These are phyloP conservation scores for Myrmecobius fasciatus DNA, from an alignment of 2,113 vertebrate genomes.

Conservation along the genomic window DNA sequence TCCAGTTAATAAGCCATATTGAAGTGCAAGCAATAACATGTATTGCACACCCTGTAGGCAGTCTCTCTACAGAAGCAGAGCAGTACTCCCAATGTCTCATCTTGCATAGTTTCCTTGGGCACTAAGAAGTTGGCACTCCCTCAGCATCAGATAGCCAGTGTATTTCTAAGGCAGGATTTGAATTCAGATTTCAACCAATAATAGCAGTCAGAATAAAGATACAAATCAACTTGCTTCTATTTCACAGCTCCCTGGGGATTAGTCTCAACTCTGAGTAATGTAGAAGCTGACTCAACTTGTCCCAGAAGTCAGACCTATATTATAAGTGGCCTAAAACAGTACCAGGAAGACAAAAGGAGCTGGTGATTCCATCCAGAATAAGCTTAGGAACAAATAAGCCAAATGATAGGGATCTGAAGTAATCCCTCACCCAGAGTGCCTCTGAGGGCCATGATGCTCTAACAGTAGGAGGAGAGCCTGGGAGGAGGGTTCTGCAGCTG, in stretches of 20 bases:
- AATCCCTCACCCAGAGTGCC: background rate
- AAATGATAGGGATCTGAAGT: background rate
- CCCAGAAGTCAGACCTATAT: background rate
- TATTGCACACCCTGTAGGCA: background rate
- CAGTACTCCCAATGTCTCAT: no score
- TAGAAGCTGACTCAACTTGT: background rate
- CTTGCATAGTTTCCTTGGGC: background rate
- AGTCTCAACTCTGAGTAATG: background rate
- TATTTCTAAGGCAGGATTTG: background rate
- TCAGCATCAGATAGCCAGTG: background rate
- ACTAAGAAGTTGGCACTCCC: background rate
- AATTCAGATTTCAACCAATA: background rate
- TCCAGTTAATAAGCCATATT: no score
- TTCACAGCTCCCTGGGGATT: background rate
- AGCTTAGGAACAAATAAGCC: background rate
- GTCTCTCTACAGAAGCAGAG: background rate
- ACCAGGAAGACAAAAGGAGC: background rate
- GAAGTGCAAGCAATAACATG: background rate
- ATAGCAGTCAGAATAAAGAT: background rate
- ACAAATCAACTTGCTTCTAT: background rate
- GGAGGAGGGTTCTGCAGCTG: background rate
- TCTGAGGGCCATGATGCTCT: background rate
- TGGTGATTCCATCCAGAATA: background rate
- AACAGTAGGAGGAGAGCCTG: background rate
- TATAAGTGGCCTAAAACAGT: background rate